These are phyloP conservation scores for Morinoia aosen DNA, from an alignment of 2,888 invertebrate genomes.

Conservation along the genomic window DNA sequence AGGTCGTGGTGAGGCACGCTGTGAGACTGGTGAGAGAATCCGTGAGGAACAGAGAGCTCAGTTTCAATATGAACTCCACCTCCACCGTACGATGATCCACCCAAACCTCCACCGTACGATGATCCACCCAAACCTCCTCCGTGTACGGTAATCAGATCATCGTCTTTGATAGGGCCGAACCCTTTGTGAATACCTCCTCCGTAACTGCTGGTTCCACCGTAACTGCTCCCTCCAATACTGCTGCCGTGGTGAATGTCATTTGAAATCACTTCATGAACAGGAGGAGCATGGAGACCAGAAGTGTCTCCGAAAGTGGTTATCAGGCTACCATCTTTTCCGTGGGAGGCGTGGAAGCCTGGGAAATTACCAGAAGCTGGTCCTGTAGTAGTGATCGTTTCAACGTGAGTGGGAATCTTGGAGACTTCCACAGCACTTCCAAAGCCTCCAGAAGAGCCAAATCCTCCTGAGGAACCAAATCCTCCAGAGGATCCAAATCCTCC, in stretches of 20 bases:
- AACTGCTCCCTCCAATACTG: conserved; percentile 44
- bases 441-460: not conserved
- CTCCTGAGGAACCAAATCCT: not conserved
- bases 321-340: conserved; percentile 24
- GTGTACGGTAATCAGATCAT: conserved; percentile 55
- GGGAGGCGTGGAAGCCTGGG: conserved; percentile 8
- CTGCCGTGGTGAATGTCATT: not conserved
- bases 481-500: not conserved
- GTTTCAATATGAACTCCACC: not conserved
- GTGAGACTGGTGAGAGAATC: not conserved
- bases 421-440: not conserved
- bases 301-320: conserved; percentile 8
- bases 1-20: not conserved
- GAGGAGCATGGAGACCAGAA: conserved; percentile 26
- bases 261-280: conserved; percentile 15
- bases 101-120: conserved; percentile 46
- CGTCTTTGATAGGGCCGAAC: conserved; percentile 60
- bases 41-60: not conserved
- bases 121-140: conserved; percentile 31
- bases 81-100: conserved; percentile 14
- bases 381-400: not conserved
- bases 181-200: conserved; percentile 25
- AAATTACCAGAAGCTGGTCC: not conserved
- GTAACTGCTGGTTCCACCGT: conserved; percentile 52
- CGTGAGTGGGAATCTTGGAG: conserved; percentile 30